Percentiles rank a stretch among this genome's conserved stretches.
phyloP scores from a whole-genome alignment of 2,888 invertebrate genomes.

The Argyra leucocephala region DNA sequence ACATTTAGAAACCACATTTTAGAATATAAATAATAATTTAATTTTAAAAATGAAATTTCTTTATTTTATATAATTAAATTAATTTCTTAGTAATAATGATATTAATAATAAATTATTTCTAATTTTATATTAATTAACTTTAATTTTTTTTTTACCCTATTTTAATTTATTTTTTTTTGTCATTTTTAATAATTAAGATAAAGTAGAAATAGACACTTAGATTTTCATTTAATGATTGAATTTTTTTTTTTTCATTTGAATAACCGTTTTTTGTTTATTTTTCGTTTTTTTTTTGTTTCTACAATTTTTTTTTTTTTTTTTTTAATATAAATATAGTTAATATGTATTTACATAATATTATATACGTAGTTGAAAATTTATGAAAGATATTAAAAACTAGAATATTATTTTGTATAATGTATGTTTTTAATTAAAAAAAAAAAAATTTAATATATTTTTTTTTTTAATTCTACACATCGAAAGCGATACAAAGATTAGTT shows the following conservation, averaged over 20 bases:
- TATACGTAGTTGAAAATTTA: too few relatives aligned
- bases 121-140: too few relatives aligned
- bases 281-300: background rate
- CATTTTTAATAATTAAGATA: background rate
- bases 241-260: background rate
- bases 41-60: too few relatives aligned
- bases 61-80: too few relatives aligned
- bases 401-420: background rate
- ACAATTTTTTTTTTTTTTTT: background rate
- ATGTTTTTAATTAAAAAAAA: background rate
- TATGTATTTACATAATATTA: background rate
- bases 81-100: too few relatives aligned
- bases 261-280: background rate
- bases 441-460: background rate
- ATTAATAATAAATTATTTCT: too few relatives aligned
- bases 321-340: background rate
- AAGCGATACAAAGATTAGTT: background rate
- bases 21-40: too few relatives aligned
- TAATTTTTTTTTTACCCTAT: too few relatives aligned
- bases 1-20: too few relatives aligned
- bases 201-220: background rate
- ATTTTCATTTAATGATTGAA: background rate
- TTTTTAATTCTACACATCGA: background rate
- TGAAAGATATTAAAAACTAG: too few relatives aligned
- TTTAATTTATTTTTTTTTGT: too few relatives aligned